phyloP scores from a whole-genome alignment of 2,888 invertebrate species.

The Philopedon plagiatum region DNA sequence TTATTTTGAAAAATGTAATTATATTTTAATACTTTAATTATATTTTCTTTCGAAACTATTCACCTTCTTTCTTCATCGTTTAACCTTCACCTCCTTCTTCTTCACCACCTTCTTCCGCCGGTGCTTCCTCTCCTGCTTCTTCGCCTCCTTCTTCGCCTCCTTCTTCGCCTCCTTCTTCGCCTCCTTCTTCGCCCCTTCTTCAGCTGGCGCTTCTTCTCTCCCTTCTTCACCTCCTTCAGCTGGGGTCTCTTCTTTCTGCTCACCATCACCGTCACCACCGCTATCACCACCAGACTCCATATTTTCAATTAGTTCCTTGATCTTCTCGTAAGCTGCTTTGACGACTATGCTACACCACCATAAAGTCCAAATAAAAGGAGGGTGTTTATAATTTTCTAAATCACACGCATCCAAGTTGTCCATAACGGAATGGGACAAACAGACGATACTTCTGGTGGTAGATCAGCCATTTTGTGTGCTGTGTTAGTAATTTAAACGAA shows the following conservation, averaged over 20 bases:
- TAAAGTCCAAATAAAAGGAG: conserved; percentile 45
- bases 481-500: not conserved
- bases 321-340: conserved; percentile 22
- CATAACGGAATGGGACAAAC: conserved; percentile 33
- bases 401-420: conserved; percentile 43
- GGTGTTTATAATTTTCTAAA: conserved; percentile 48
- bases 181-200: conserved; percentile 8
- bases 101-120: conserved; percentile 3
- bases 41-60: not conserved
- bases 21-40: not conserved
- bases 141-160: conserved; percentile 5
- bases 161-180: conserved; percentile 19
- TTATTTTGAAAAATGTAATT: not conserved
- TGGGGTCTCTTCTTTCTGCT: not conserved
- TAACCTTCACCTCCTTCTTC: conserved; percentile 22
- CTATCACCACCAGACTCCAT: not conserved
- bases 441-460: not conserved
- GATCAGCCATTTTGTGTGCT: conserved; percentile 10
- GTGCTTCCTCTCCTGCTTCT: conserved; percentile 8
- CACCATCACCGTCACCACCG: conserved; percentile 19
- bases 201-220: conserved; percentile 1
- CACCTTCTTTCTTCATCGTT: not conserved
- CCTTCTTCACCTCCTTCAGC: not conserved
- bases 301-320: conserved; percentile 15
- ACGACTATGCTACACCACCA: conserved; percentile 38